A percentile compares a stretch with the other conserved stretches of the same genome.
Conservation (phyloP, 2,888 invertebrate genomes). For the Diadromus collaris region DNA sequence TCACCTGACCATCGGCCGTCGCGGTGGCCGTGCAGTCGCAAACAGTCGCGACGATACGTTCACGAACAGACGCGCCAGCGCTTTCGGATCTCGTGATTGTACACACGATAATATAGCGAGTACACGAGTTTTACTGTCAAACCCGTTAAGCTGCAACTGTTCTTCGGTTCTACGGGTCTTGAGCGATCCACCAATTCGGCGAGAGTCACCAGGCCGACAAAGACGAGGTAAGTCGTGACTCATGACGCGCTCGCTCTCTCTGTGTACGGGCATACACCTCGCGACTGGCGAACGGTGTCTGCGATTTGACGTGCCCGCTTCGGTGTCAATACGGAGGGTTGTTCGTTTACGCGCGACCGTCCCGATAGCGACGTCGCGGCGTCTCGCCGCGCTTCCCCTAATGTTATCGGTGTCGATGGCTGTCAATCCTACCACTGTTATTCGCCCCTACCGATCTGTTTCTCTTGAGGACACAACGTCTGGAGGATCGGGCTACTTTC, state of each 20-base stretch:
- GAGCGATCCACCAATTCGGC: conserved; percentile 62
- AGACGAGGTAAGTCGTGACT: conserved; percentile 55
- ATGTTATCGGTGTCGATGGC: conserved; percentile 26
- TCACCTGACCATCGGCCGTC: conserved; percentile 10
- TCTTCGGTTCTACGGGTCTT: conserved; percentile 72
- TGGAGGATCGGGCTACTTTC: background rate
- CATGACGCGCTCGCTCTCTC: conserved; percentile 10
- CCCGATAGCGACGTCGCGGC: background rate
- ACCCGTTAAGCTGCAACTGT: conserved; percentile 75
- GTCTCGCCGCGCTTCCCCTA: conserved; percentile 15
- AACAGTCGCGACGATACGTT: conserved; percentile 21
- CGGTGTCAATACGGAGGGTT: conserved; percentile 26
- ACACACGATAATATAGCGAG: conserved; percentile 3
- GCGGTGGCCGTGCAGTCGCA: conserved; percentile 6
- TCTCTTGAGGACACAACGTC: background rate
- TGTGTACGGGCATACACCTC: conserved; percentile 20
- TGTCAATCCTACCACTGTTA: conserved; percentile 3
- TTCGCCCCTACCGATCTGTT: conserved; percentile 4
- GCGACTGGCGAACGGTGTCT: conserved; percentile 24
- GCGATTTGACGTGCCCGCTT: conserved; percentile 6
- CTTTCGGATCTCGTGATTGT: conserved; percentile 36
- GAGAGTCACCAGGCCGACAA: conserved; percentile 54
- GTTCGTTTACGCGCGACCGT: conserved; percentile 10
- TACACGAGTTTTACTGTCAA: conserved; percentile 42
- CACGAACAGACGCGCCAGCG: conserved; percentile 1